These are phyloP conservation scores for Eupithecia subumbrata DNA, from an alignment of 2,888 invertebrate genomes.

Conservation along the genomic window DNA sequence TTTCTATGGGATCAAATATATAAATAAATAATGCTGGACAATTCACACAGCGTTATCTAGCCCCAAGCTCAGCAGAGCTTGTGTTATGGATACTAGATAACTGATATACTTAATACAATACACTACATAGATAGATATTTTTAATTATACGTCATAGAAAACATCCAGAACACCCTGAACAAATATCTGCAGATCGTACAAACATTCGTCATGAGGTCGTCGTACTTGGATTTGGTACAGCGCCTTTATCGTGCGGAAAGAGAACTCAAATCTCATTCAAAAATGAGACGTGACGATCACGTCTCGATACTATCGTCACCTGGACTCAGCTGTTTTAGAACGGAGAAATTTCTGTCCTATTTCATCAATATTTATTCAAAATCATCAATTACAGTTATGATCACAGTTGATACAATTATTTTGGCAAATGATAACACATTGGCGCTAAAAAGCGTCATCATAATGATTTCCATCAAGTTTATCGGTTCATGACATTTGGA, in stretches of 20 bases:
- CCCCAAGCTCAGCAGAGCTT: no score
- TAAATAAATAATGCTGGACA: no score
- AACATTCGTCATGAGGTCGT: no score
- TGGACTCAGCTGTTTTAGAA: not conserved
- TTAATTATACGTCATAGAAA: no score
- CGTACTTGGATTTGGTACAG: not conserved
- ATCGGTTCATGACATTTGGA: constrained; percentile 24
- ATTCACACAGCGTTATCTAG: no score
- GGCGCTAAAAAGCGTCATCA: constrained; percentile 9
- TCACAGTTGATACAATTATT: not conserved
- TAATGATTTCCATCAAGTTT: constrained; percentile 18
- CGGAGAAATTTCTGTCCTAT: not conserved
- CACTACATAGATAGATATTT: no score
- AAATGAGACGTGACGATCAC: not conserved
- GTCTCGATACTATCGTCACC: not conserved
- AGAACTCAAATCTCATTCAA: not conserved
- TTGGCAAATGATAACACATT: not conserved
- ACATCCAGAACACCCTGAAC: no score
- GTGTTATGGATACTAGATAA: no score
- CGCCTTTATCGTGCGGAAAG: not conserved
- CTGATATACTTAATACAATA: no score
- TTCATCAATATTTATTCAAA: not conserved
- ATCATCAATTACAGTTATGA: not conserved
- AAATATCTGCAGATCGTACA: no score
- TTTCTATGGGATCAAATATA: no score